Conservation (phyloP, 1,140 invertebrate genomes). For the Drosophila dunni region DNA sequence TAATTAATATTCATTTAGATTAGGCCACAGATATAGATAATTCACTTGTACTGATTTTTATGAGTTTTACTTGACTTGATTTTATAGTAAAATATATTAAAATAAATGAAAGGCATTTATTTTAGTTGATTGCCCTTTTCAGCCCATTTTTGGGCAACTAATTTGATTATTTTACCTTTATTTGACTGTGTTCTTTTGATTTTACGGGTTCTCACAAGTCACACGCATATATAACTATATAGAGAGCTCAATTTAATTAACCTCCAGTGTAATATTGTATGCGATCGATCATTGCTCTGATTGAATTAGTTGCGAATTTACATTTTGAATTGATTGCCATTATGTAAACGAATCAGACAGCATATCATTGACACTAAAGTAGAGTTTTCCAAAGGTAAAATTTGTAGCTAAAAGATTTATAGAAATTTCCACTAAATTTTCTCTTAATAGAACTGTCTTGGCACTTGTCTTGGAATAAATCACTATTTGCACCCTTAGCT, state of each 20-base stretch:
- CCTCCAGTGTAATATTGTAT: constrained; percentile 32
- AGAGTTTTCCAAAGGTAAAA: no score
- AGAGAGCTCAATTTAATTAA: constrained; percentile 65
- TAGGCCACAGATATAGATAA: constrained; percentile 5
- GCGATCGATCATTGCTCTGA: constrained; percentile 46
- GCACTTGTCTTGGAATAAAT: background rate
- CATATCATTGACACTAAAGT: background rate
- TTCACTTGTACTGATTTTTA: constrained; percentile 7
- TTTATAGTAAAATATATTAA: background rate
- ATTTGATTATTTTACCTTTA: constrained; percentile 12
- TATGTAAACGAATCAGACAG: constrained; percentile 11
- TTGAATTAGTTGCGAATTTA: constrained; percentile 73
- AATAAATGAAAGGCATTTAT: background rate
- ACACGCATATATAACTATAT: background rate
- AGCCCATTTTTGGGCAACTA: background rate
- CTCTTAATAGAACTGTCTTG: background rate
- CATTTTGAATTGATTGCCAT: constrained; percentile 49
- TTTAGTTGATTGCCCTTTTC: background rate
- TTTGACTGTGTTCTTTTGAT: background rate
- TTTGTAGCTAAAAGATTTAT: no score
- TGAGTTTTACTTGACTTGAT: background rate
- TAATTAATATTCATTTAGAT: constrained; percentile 17
- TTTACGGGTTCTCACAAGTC: background rate
- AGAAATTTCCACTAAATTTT: background rate
- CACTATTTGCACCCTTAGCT: background rate